These are phyloP conservation scores for Spicauda simplicius DNA, from an alignment of 2,888 invertebrate genomes.

Conservation along the genomic window DNA sequence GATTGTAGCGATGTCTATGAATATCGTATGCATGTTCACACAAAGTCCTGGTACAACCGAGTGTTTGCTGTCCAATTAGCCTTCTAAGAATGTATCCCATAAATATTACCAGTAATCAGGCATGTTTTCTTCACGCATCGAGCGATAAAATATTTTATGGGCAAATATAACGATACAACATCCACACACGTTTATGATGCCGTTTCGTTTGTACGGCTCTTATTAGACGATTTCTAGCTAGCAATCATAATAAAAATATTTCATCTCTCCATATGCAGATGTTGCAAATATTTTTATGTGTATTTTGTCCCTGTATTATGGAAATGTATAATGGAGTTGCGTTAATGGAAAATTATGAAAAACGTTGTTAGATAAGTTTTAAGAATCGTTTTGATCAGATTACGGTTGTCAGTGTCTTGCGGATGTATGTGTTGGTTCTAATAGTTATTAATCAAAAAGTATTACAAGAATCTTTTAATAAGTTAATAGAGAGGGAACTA, in stretches of 20 bases:
- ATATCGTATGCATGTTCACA: too few species aligned
- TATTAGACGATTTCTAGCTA: constrained; percentile 10
- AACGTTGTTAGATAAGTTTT: too few species aligned
- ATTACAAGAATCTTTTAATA: too few species aligned
- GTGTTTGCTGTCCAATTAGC: not conserved
- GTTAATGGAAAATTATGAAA: too few species aligned
- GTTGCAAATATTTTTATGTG: not conserved
- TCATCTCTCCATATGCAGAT: constrained; percentile 2
- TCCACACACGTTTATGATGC: constrained; percentile 12
- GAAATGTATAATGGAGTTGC: too few species aligned
- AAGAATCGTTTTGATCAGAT: too few species aligned
- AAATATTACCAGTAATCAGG: constrained; percentile 8
- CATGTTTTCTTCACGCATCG: constrained; percentile 20
- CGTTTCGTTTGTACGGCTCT: constrained; percentile 4
- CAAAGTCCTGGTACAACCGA: not conserved
- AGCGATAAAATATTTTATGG: constrained; percentile 26
- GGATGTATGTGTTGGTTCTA: too few species aligned
- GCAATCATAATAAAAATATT: constrained; percentile 24
- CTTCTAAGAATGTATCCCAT: not conserved
- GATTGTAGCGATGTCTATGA: too few species aligned
- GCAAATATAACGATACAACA: constrained; percentile 11
- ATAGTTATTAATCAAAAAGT: too few species aligned
- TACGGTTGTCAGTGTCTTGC: too few species aligned
- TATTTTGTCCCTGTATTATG: not conserved
- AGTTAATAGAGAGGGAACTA: too few species aligned